These are phyloP conservation scores for Isichthys henryi DNA, from an alignment of 2,113 vertebrate genomes.

Conservation along the genomic window DNA sequence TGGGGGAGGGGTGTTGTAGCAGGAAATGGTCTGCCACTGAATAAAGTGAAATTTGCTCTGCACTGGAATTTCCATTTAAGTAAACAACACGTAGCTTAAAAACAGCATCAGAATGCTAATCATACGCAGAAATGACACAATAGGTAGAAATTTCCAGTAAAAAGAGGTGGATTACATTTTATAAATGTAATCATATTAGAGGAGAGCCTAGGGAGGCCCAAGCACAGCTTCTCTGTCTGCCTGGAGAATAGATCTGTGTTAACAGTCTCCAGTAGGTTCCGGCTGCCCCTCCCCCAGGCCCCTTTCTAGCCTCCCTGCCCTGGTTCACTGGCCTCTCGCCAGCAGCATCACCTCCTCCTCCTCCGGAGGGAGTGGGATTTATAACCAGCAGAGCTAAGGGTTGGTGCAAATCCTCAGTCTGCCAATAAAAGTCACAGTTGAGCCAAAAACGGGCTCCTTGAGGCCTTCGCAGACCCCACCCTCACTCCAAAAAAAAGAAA, in stretches of 20 bases:
- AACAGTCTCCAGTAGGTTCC: neutral
- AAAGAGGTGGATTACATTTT: constrained; percentile 4
- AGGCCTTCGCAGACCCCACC: neutral
- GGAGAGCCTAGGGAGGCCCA: neutral
- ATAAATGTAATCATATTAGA: constrained; percentile 6
- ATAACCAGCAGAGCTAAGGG: no score
- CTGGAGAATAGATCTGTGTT: constrained; percentile 1
- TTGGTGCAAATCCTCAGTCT: neutral
- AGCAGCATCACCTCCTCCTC: neutral
- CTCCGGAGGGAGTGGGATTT: neutral
- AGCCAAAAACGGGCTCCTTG: neutral
- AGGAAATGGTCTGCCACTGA: neutral
- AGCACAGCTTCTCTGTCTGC: neutral
- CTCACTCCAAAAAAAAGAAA: neutral
- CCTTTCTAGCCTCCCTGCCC: neutral
- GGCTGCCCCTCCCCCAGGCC: neutral
- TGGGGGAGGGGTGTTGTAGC: neutral
- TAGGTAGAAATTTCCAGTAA: neutral
- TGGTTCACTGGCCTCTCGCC: neutral
- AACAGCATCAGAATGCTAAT: neutral
- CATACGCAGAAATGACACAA: neutral
- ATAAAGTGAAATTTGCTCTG: neutral
- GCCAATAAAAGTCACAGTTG: neutral
- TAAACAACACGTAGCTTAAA: neutral
- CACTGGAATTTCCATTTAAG: neutral